Base-by-base conservation (phyloP, 1,140 invertebrate species). In the Drosophila grimshawi region DNA sequence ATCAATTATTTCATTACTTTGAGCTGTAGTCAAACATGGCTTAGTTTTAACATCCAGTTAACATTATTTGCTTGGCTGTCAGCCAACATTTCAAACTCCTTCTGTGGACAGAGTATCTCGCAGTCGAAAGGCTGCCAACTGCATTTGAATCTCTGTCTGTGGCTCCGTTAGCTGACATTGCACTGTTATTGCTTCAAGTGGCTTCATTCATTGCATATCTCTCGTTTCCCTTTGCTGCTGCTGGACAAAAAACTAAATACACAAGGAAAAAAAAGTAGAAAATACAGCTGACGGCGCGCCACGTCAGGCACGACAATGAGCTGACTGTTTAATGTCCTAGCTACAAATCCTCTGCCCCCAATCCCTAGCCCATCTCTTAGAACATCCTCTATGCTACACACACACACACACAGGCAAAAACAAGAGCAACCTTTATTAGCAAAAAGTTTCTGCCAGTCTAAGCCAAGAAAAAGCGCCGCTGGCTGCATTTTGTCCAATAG, bases 381-480 rank as follows among this genome's bases (percentile, higher is more conserved):
- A n/a, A n/a, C n/a, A n/a, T 37, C 5, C 19, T 29, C 19, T 19
- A 19, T 19, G 19, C 0, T 19, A 19, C 11, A 37, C 10, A n/a
- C 3, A 48, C 11, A 10, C 43, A 10, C 5, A 32, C 76, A 10
- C 43, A 10, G 10, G 11, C 76, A 71, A 82, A 69, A 83, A 83
- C 76, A 86, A 88, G 82, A 83, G 80, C 76, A 80, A 83, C 69
- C 83, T 88, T 88, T 83, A 88, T 88, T 88, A 82, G 83, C 83
- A 79, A 76, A 62, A 72, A 73, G 48, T 70, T 76, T 76, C 45
- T 60, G 70, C 69, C 68, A 33, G 64, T 76, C 71, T 79, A 74
- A 72, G 80, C 80, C 72, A 80, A 77, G 62, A 69, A 74, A 73
- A 75, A 80, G 60, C 30, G 66, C 81, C 81, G 75, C 63, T 64